These are phyloP conservation scores for Leptinotarsa haldemani DNA, from an alignment of 2,888 invertebrate species.

Conservation along the genomic window DNA sequence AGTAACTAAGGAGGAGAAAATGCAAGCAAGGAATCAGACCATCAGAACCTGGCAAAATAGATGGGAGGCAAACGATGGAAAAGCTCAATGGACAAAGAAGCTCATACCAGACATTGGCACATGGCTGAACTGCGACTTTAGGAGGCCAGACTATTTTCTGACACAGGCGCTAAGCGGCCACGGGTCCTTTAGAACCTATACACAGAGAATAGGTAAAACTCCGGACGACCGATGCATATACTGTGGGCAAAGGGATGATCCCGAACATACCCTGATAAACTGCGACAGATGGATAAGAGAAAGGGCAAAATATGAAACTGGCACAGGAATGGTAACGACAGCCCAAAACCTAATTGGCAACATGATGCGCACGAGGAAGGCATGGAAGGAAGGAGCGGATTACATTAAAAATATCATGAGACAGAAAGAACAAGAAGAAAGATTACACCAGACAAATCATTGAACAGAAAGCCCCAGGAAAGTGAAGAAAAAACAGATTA, in stretches of 20 bases:
- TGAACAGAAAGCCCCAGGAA: background rate
- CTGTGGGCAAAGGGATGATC: constrained; percentile 27
- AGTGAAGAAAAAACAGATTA: background rate
- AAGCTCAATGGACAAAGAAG: constrained; percentile 26
- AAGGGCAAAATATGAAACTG: background rate
- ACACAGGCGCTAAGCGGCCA: constrained; percentile 7
- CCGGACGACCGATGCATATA: constrained; percentile 23
- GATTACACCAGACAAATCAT: background rate
- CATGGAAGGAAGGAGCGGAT: constrained; percentile 17
- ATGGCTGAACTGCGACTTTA: constrained; percentile 29
- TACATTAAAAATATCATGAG: constrained; percentile 25
- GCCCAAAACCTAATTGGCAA: background rate
- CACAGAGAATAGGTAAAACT: constrained; percentile 13
- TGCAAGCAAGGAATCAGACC: constrained; percentile 11
- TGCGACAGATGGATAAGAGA: constrained; percentile 29
- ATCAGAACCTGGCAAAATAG: constrained; percentile 28
- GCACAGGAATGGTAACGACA: background rate
- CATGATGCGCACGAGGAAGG: constrained; percentile 21
- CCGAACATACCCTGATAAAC: background rate
- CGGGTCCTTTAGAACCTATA: constrained; percentile 28
- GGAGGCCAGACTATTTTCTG: constrained; percentile 27
- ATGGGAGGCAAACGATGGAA: constrained; percentile 15
- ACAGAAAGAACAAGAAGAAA: constrained; percentile 27
- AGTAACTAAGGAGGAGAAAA: background rate
- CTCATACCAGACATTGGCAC: constrained; percentile 23